Percentiles rank a stretch among this genome's conserved stretches.
phyloP scores from a whole-genome alignment of 2,797 vertebrate genomes.

The Threskiornis aethiopicus region DNA sequence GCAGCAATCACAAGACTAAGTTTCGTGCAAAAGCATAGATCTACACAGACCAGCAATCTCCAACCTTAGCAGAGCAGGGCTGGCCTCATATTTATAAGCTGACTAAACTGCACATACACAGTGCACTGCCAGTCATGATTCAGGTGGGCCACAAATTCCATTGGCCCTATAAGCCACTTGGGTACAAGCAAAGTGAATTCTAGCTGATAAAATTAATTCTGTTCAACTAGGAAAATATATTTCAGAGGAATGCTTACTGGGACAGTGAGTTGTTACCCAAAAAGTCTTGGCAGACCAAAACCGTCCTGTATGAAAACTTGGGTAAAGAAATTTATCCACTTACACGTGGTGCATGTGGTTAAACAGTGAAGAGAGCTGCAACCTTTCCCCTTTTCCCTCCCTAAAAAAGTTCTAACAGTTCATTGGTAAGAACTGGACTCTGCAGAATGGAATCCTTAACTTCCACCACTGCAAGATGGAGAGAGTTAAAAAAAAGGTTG shows the following conservation, averaged over 20 bases:
- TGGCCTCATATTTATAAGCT: slow-evolving; percentile 40
- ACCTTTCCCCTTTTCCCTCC: slow-evolving; percentile 63
- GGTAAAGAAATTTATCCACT: slow-evolving; percentile 53
- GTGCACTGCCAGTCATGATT: slow-evolving; percentile 37
- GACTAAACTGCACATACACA: slow-evolving; percentile 46
- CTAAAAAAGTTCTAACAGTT: slow-evolving; percentile 47
- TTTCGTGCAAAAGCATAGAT: slow-evolving; percentile 78
- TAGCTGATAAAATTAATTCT: slow-evolving; percentile 29
- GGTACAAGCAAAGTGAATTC: slow-evolving; percentile 25
- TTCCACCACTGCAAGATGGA: slow-evolving; percentile 71
- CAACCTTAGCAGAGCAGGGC: slow-evolving; percentile 73
- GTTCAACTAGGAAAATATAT: slow-evolving; percentile 14
- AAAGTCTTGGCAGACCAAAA: slow-evolving; percentile 41
- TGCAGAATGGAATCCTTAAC: slow-evolving; percentile 63
- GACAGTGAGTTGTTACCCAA: neutral
- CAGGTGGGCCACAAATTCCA: slow-evolving; percentile 22
- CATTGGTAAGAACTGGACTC: slow-evolving; percentile 41
- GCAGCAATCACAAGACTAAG: slow-evolving; percentile 76
- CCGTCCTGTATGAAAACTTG: slow-evolving; percentile 11
- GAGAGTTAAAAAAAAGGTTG: slow-evolving; percentile 68
- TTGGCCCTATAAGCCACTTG: slow-evolving; percentile 3
- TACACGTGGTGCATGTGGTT: slow-evolving; percentile 26
- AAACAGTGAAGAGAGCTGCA: slow-evolving; percentile 32
- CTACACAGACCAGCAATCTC: slow-evolving; percentile 76
- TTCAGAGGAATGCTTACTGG: slow-evolving; percentile 48